Base-by-base conservation (phyloP, 2,888 invertebrate genomes). In the Andrena dorsata region DNA sequence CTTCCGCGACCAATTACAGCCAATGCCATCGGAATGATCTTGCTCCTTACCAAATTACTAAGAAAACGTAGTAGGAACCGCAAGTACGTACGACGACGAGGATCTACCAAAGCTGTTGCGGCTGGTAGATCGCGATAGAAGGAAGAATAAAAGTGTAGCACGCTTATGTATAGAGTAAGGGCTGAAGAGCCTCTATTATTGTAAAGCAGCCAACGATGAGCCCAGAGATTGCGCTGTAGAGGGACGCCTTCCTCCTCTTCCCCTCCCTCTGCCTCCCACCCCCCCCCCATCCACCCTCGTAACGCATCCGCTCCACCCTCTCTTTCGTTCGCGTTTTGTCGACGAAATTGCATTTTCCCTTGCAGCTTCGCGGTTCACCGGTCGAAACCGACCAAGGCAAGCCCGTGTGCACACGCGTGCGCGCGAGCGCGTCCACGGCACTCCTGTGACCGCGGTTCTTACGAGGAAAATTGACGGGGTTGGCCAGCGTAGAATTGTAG, bases 161-260 rank as follows among this genome's bases (percentile, higher is more conserved):
- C 71, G 76, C 76, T 86, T 82, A 73, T 71, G 83, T 76, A 69
- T 81, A 80, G 82, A 71, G 84, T 69, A 84, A 83, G 76, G 84
- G 77, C 81, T 84, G 88, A 71, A 66, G 75, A 76, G 86, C 73
- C 71, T 88, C 82, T 84, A 88, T 87, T 87, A 87, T 88, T 88
- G 88, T 84, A 88, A 87, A 87, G 84, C 84, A 88, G 76, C 76
- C 76, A 75, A 77, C 84, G 88, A 87, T 87, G 87, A 86, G 86
- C 80, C 78, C 76, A 73, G 81, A 86, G 88, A 87, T 88, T 86
- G 86, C 77, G 66, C 76, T 84, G 79, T 75, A 73, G 70, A 76
- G 86, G 63, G 81, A 82, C 74, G 75, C 71, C 35, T 41, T 60
- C 32, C 61, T 28, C 28, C 47, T 53, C 20, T 51, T 35, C 49